Evolutionary conservation across 2,113 vertebrate species (phyloP), one percentile per base, ranked within the genome.

Genomic region (Hippolais icterina): DNA sequence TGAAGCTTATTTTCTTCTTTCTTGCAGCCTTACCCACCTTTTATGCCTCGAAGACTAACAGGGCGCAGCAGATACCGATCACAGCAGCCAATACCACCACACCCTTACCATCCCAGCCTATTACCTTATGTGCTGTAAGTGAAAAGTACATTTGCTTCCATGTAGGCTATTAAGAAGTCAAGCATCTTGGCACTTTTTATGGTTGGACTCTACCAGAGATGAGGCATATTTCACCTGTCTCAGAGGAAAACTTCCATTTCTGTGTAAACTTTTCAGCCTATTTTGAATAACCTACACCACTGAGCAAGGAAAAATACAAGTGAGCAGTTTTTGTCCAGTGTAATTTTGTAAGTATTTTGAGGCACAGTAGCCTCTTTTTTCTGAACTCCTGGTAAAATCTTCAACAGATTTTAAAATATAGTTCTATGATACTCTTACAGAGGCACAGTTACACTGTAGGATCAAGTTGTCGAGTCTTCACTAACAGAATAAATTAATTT

Each of bases 101-200:
- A 99, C 24, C 98, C 99, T 33, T 99, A 99, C 94, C 99, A 99
- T 96, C 99, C 99, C 92, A 99, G 98, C 98, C 98, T 99, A 97
- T 98, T 99, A 96, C 99, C 99, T 96, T 99, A 99, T 92, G 99
- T 99, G 97, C 98, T 99, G 99, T 99, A 98, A 98, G 98, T 98
- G 70, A 37, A 65, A 96, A 94, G 49, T 87, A 69, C 50, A 65
- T 95, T 94, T 95, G 42, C 66, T 97, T 97, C 75, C 29, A 5
- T 52, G 12, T 79, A 85, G 46, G 35, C 31, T 85, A 10, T 90
- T 87, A 71, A 39, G 46, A 77, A 68, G 17, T 81, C 56, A 64
- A 47, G 13, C 33, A 11, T 68, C 33, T 68, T 3, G 2, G 9
- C 25, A 42, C 29, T 50, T 78, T 57, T 52, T 53, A 12, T 71